phyloP scores from a whole-genome alignment of 2,797 vertebrate species.

The Poecilia gillii region DNA sequence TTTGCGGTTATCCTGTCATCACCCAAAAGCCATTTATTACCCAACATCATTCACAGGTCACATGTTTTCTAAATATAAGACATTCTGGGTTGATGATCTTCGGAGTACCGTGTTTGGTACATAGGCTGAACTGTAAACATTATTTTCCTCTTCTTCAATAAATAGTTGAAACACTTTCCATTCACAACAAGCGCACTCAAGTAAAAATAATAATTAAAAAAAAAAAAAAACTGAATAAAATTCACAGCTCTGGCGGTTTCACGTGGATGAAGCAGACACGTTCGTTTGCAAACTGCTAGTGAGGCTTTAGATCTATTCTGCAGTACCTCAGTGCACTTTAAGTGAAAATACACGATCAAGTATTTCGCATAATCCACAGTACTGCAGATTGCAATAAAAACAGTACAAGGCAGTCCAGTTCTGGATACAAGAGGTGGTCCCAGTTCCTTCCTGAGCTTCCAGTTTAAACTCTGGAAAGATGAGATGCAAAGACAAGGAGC shows the following conservation, averaged over 20 bases:
- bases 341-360: conserved; percentile 39
- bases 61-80: conserved; percentile 78
- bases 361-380: conserved; percentile 25
- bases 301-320: conserved; percentile 16
- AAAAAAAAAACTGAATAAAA: conserved; percentile 13
- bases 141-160: conserved; percentile 55
- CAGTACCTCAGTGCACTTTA: conserved; percentile 19
- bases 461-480: conserved; percentile 66
- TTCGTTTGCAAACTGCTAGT: conserved; percentile 30
- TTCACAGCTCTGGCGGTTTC: conserved; percentile 55
- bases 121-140: conserved; percentile 73
- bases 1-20: conserved; percentile 36
- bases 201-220: not conserved
- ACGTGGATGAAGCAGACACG: conserved; percentile 54
- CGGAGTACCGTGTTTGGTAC: conserved; percentile 55
- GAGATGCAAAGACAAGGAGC: not conserved
- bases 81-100: conserved; percentile 60
- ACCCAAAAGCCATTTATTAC: conserved; percentile 42
- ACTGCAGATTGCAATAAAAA: conserved; percentile 22
- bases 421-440: conserved; percentile 42
- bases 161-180: conserved; percentile 66
- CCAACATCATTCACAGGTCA: conserved; percentile 44
- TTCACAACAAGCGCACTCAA: conserved; percentile 34
- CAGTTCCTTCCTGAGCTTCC: conserved; percentile 62
- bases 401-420: conserved; percentile 44